Base-by-base conservation (phyloP, 2,888 invertebrate genomes). In the Sthenelais limicola region DNA sequence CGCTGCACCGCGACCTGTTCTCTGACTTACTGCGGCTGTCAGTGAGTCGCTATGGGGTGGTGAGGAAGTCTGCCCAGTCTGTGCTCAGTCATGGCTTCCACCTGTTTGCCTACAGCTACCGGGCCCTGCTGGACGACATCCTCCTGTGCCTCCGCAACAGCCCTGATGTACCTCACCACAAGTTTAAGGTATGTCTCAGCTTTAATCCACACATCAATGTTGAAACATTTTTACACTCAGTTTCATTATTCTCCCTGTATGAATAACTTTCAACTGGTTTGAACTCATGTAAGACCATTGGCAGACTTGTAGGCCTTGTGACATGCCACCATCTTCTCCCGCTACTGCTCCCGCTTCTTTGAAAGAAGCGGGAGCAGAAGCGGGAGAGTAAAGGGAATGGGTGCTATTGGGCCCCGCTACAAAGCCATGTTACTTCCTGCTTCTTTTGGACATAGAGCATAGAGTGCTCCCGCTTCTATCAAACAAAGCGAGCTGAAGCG, bases 51-150 rank as follows among this genome's bases (percentile, higher is more conserved):
- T 94, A 94, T 82, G 91, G 92, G 82, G 90, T 91, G 84, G 92
- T 92, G 83, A 91, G 95, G 67, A 89, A 90, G 72, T 88, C 89
- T 66, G 92, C 94, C 0, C 94, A 95, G 88, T 83, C 87, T 0
- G 91, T 91, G 73, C 88, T 95, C 1, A 91, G 91, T 77, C 89
- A 89, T 82, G 90, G 92, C 80, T 88, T 94, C 35, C 89, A 90
- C 54, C 90, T 90, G 82, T 93, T 92, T 84, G 91, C 93, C 0
- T 92, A 92, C 84, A 93, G 93, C 0, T 94, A 93, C 86, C 90
- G 90, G 3, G 87, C 91, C 3, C 83, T 95, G 0, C 86, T 93
- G 0, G 92, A 93, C 0, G 90, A 91, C 56, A 89, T 93, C 38
- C 88, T 95, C 15, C 84, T 89, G 26, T 88, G 91, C 26, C 80